These are phyloP conservation scores for Atopsyche davidsoni DNA, from an alignment of 1,140 invertebrate species.

Conservation along the genomic window DNA sequence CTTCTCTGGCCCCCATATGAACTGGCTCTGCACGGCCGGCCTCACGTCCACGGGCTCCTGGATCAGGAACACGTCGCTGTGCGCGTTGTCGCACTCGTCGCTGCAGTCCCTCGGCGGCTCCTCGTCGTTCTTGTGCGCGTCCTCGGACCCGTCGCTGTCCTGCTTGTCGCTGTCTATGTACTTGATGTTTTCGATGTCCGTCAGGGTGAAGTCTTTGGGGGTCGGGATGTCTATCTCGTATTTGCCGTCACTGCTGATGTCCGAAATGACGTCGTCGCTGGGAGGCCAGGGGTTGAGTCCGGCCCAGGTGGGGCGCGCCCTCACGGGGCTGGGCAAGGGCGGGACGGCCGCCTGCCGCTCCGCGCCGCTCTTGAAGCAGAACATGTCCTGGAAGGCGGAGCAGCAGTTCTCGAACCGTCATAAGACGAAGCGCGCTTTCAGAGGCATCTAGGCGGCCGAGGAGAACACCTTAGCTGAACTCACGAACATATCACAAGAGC, in stretches of 20 bases:
- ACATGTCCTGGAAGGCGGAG: slow-evolving; percentile 27
- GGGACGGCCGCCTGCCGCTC: slow-evolving; percentile 17
- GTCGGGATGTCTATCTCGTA: slow-evolving; percentile 33
- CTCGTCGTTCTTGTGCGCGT: slow-evolving; percentile 38
- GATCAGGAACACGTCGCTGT: slow-evolving; percentile 20
- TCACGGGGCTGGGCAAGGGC: background rate
- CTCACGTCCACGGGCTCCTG: slow-evolving; percentile 10
- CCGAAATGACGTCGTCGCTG: slow-evolving; percentile 22
- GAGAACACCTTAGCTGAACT: background rate
- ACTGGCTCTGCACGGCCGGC: slow-evolving; percentile 32
- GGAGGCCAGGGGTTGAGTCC: background rate
- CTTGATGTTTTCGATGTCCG: slow-evolving; percentile 30
- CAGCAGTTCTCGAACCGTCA: slow-evolving; percentile 29
- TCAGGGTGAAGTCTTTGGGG: slow-evolving; percentile 32
- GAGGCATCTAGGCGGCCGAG: slow-evolving; percentile 21
- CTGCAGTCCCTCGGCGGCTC: slow-evolving; percentile 36
- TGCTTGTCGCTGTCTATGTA: slow-evolving; percentile 29
- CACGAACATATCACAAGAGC: too few relatives aligned
- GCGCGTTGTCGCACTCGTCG: slow-evolving; percentile 35
- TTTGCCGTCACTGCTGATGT: slow-evolving; percentile 28
- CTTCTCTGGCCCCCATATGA: slow-evolving; percentile 9
- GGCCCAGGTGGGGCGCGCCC: background rate
- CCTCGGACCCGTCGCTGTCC: slow-evolving; percentile 16
- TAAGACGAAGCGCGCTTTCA: slow-evolving; percentile 23
- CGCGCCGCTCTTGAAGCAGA: slow-evolving; percentile 27